Evolutionary conservation across 2,888 invertebrate genomes (phyloP), one percentile per base, ranked within the genome.

Genomic region (Danaus chrysippus): DNA sequence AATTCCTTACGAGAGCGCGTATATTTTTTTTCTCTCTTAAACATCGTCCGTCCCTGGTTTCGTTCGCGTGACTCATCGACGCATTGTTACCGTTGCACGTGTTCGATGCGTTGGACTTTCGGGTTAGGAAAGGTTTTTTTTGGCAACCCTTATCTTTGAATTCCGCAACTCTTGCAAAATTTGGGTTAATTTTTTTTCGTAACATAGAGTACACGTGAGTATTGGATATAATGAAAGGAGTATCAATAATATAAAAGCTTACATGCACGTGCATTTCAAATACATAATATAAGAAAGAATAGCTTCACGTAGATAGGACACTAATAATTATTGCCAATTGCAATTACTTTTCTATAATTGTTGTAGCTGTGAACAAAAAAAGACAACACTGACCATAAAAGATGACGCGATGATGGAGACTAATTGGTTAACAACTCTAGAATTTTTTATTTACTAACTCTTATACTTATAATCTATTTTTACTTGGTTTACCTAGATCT

Each of bases 91-190:
- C 76, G 71, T 77, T 90, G 86, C 91, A 91, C 91, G 91, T 91
- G 90, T 87, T 81, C 80, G 67, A 78, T 78, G 66, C 69, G 65
- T 82, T 79, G 87, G 87, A 87, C 88, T 77, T 66, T 86, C 84
- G 84, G 86, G 87, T 88, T 89, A 85, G 84, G 86, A 88, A n/a
- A 87, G 84, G 86, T 83, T 84, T 90, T 89, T 63, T 90, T 91
- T 87, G 23, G 85, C 87, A 89, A 88, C 88, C 90, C 64, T 90
- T 89, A 88, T 86, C 83, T 84, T 82, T 73, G 72, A 82, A 90
- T 90, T 90, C 86, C 89, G 90, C 89, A 91, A 91, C 90, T 91
- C 90, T 91, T 90, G 85, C 90, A 78, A 86, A 86, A 86, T 88
- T 88, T 88, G 86, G 86, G 87, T 88, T 86, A 84, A 79, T 73